Percentiles rank a stretch among this genome's conserved stretches.
Conservation (phyloP, 2,797 vertebrate species). For the Diplodus sargus region DNA sequence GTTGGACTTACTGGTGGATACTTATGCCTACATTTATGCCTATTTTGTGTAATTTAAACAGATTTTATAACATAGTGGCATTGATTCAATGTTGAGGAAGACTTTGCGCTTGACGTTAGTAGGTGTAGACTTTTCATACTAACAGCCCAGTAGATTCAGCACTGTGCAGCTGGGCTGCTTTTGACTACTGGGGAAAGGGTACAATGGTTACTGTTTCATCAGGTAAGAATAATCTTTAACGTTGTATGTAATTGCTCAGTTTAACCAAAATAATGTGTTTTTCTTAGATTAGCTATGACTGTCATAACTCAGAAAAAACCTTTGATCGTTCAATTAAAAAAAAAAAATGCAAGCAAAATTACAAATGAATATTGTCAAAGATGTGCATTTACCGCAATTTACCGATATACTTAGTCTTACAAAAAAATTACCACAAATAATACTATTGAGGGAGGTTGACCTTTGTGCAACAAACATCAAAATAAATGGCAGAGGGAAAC, state of each 20-base stretch:
- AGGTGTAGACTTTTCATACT: conserved; percentile 34
- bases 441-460: background rate
- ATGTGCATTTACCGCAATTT: background rate
- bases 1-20: background rate
- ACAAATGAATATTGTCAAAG: background rate
- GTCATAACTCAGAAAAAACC: background rate
- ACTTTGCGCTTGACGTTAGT: background rate
- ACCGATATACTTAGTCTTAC: background rate
- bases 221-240: conserved; percentile 52
- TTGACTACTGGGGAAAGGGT: conserved; percentile 60
- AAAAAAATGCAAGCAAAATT: background rate
- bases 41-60: background rate
- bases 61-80: too few relatives aligned
- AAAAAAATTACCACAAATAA: background rate
- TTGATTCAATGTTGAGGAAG: background rate
- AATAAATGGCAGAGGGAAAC: background rate
- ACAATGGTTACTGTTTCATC: conserved; percentile 55
- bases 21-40: background rate
- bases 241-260: background rate
- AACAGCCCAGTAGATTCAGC: conserved; percentile 27
- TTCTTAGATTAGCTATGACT: background rate
- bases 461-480: background rate
- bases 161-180: conserved; percentile 25
- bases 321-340: background rate
- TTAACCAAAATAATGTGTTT: background rate